Evolutionary conservation across 2,888 invertebrate species (phyloP).

Genomic region (Agelastica alni): DNA sequence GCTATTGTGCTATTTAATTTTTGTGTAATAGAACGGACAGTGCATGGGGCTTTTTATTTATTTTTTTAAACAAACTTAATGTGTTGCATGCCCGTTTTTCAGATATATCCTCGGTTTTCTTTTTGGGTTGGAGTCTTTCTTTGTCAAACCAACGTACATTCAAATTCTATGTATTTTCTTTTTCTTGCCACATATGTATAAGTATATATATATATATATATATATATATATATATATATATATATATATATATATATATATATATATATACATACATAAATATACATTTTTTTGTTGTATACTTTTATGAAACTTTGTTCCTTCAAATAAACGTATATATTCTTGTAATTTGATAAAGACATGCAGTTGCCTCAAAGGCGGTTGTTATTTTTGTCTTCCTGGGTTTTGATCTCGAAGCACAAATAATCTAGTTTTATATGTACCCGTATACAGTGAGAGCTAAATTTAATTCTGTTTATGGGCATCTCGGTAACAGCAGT

Average conservation of each 20-base stretch:
- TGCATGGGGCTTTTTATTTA: slow-evolving; percentile 50
- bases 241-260: too few species aligned
- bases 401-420: slow-evolving; percentile 56
- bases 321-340: slow-evolving; percentile 31
- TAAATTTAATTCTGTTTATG: slow-evolving; percentile 1
- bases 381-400: slow-evolving; percentile 55
- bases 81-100: slow-evolving; percentile 47
- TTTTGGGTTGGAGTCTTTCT: slow-evolving; percentile 54
- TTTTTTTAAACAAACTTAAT: slow-evolving; percentile 43
- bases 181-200: slow-evolving; percentile 24
- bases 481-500: not conserved
- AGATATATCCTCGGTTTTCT: slow-evolving; percentile 42
- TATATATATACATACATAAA: too few species aligned
- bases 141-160: slow-evolving; percentile 30
- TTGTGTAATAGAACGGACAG: slow-evolving; percentile 46
- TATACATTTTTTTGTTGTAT: slow-evolving; percentile 28
- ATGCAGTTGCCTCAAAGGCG: slow-evolving; percentile 42
- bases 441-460: slow-evolving; percentile 1
- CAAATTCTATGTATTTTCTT: slow-evolving; percentile 24
- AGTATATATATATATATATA: too few species aligned
- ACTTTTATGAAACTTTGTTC: slow-evolving; percentile 33
- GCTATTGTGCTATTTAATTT: too few species aligned
- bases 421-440: slow-evolving; percentile 40
- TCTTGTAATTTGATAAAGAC: slow-evolving; percentile 31
- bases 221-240: too few species aligned